A percentile compares a stretch with the other conserved stretches of the same genome.
phyloP scores from a whole-genome alignment of 30 jellyfish, hydroid and myxozoan species.

The Aurelia sp. region DNA sequence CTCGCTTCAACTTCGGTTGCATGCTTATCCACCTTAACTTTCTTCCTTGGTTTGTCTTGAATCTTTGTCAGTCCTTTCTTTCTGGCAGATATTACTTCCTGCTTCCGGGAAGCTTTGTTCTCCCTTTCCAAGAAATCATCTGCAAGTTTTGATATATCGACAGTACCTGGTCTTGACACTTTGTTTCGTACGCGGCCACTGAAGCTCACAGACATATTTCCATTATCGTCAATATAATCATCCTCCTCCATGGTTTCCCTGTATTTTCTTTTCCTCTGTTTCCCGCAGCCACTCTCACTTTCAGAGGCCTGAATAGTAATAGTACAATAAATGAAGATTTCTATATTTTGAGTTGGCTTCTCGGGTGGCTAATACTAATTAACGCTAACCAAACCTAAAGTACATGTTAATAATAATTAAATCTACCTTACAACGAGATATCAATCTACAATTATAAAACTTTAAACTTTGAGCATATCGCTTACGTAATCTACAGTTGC shows the following conservation, averaged over 20 bases:
- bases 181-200: conserved; percentile 64
- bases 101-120: no score
- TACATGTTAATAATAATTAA: no score
- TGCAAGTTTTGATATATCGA: conserved; percentile 50
- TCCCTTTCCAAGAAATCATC: conserved; percentile 39
- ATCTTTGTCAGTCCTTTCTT: not conserved
- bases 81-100: no score
- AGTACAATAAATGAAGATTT: no score
- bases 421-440: no score
- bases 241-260: not conserved
- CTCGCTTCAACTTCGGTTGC: not conserved
- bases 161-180: conserved; percentile 71
- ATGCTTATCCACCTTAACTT: not conserved
- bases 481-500: no score
- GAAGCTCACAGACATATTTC: conserved; percentile 42
- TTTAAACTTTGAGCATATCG: no score
- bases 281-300: not conserved
- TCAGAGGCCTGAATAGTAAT: no score
- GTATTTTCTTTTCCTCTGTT: not conserved
- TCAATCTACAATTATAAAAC: no score
- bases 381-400: no score
- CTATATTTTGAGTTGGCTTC: no score
- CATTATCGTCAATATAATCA: not conserved
- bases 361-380: no score
- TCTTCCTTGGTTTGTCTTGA: not conserved